A percentile compares a stretch with the other conserved stretches of the same genome.
Conservation (phyloP, 1,140 invertebrate genomes). For the Colletes latitarsis region DNA sequence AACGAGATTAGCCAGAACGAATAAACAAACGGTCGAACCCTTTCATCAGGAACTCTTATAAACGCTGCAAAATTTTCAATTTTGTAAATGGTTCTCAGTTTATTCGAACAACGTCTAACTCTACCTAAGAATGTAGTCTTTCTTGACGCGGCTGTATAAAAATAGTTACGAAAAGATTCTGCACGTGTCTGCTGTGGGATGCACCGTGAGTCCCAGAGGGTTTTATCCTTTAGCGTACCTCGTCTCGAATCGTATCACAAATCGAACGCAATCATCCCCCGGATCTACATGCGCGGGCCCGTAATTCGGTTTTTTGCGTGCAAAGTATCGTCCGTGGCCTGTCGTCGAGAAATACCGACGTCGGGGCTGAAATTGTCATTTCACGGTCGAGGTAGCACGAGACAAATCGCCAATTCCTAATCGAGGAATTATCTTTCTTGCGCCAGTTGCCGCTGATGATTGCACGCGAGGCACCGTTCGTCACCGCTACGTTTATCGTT, state of each 20-base stretch:
- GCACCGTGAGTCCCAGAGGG: no score
- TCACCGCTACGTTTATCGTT: constrained; percentile 7
- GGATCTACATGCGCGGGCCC: background rate
- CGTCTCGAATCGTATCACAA: constrained; percentile 20
- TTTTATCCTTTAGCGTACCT: no score
- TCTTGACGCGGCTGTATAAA: no score
- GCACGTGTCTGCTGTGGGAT: no score
- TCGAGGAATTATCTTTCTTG: constrained; percentile 53
- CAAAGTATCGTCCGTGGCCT: constrained; percentile 6
- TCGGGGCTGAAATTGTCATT: constrained; percentile 43
- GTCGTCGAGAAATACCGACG: constrained; percentile 16
- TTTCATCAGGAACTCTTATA: no score
- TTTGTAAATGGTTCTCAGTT: no score
- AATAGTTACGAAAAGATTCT: no score
- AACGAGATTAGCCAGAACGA: no score
- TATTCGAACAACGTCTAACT: no score
- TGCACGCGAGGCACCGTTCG: constrained; percentile 28
- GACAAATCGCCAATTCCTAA: constrained; percentile 57
- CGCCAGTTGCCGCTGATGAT: background rate
- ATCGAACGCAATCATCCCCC: background rate
- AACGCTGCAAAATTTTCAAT: no score
- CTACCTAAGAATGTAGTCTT: no score
- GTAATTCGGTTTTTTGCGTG: background rate
- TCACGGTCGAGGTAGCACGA: constrained; percentile 43
- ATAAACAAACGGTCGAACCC: no score